phyloP scores from a whole-genome alignment of 1,140 invertebrate genomes.

The Neodiprion pinetum region DNA sequence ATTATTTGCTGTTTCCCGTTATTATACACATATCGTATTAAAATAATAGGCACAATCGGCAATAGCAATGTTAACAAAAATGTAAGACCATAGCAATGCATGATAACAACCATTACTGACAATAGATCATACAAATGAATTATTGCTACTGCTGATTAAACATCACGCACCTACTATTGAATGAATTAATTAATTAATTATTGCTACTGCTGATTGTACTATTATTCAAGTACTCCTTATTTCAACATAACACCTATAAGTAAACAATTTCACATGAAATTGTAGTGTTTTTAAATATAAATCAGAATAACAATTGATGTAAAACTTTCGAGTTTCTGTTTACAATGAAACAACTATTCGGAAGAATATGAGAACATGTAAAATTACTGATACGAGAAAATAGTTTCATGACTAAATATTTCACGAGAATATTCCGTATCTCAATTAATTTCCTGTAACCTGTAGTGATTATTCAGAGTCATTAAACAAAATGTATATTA shows the following conservation, averaged over 20 bases:
- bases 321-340: not conserved
- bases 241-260: not conserved
- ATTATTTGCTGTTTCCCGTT: constrained; percentile 1
- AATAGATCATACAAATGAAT: not conserved
- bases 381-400: not conserved
- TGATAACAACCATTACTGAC: not conserved
- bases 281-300: not conserved
- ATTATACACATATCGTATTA: not conserved
- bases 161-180: not conserved
- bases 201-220: not conserved
- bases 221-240: not conserved
- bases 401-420: not conserved
- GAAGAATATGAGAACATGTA: not conserved
- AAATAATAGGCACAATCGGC: not conserved
- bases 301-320: not conserved
- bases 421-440: not conserved
- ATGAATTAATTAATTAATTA: not conserved
- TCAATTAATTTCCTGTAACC: not conserved
- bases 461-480: not conserved
- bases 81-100: not conserved
- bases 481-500: not conserved
- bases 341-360: not conserved
- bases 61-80: not conserved
- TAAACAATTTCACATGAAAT: not conserved
- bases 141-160: not conserved